Conservation (phyloP, 2,888 invertebrate species). For the Chesias legatella region DNA sequence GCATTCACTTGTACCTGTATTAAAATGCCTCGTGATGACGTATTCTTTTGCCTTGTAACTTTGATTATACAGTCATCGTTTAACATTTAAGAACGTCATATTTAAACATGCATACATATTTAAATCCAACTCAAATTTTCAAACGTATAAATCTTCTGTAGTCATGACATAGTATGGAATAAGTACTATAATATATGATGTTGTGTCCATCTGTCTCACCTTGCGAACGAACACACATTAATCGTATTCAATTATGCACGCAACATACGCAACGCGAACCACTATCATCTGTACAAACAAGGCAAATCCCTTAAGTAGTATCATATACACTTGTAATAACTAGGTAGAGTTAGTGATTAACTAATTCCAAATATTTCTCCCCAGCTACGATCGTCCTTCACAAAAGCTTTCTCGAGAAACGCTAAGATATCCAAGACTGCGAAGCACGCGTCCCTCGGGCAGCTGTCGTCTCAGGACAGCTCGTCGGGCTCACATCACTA, state of each 20-base stretch:
- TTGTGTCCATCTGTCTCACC: conserved; percentile 8
- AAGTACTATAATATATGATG: not conserved
- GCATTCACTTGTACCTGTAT: no score
- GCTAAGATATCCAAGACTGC: conserved; percentile 88
- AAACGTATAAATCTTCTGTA: no score
- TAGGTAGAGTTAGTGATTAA: not conserved
- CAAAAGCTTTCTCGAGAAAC: conserved; percentile 96
- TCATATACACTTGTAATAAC: not conserved
- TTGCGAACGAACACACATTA: conserved; percentile 3
- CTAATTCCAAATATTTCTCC: conserved; percentile 30
- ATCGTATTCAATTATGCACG: conserved; percentile 8
- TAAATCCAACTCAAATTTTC: no score
- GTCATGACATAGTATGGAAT: no score
- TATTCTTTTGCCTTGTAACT: no score
- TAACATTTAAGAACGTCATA: no score
- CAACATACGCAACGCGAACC: conserved; percentile 7
- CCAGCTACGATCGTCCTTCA: conserved; percentile 95
- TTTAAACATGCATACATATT: no score
- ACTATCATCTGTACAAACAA: conserved; percentile 10
- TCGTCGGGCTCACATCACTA: conserved; percentile 74
- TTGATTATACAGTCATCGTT: no score
- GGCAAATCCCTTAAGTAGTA: no score
- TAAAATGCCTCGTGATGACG: no score
- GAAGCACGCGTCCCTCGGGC: conserved; percentile 76
- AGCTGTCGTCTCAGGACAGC: conserved; percentile 76